Conservation (phyloP, 2,888 invertebrate species). For the Dicranocentrus wangi region DNA sequence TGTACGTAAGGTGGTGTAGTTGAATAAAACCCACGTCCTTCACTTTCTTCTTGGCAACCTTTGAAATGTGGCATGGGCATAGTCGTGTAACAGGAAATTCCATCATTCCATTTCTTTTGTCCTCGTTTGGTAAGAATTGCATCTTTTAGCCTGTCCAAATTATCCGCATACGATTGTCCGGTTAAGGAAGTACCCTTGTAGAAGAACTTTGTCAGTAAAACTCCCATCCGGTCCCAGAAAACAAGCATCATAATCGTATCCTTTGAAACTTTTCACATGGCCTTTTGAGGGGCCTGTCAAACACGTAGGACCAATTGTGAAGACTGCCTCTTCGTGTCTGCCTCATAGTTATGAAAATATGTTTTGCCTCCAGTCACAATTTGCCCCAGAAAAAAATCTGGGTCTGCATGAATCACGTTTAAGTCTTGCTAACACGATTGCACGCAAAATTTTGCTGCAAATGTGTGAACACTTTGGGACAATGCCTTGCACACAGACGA, state of each 20-base stretch:
- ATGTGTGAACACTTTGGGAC: not conserved
- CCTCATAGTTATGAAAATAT: conserved; percentile 19
- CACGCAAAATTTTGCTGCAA: not conserved
- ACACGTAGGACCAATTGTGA: conserved; percentile 8
- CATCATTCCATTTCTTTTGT: conserved; percentile 2
- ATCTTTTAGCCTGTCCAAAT: not conserved
- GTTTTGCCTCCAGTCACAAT: conserved; percentile 10
- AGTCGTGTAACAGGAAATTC: conserved; percentile 24
- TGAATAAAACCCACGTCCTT: not conserved
- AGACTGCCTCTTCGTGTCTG: too few species aligned
- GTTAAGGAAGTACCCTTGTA: conserved; percentile 17
- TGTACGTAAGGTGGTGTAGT: conserved; percentile 30
- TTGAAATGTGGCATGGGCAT: conserved; percentile 20
- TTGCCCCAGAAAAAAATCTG: conserved; percentile 13
- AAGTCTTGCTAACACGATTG: not conserved
- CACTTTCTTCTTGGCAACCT: conserved; percentile 4
- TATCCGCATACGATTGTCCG: conserved; percentile 25
- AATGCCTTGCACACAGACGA: not conserved
- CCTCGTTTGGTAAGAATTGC: conserved; percentile 3
- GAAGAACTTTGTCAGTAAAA: conserved; percentile 15
- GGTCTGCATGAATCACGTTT: not conserved
- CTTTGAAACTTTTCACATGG: not conserved
- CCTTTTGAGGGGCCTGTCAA: conserved; percentile 18
- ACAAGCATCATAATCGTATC: conserved; percentile 8
- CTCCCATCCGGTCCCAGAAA: too few species aligned